A percentile compares a stretch with the other conserved stretches of the same genome.
phyloP scores from a whole-genome alignment of 2,888 invertebrate genomes.

The Drosophila birchii region DNA sequence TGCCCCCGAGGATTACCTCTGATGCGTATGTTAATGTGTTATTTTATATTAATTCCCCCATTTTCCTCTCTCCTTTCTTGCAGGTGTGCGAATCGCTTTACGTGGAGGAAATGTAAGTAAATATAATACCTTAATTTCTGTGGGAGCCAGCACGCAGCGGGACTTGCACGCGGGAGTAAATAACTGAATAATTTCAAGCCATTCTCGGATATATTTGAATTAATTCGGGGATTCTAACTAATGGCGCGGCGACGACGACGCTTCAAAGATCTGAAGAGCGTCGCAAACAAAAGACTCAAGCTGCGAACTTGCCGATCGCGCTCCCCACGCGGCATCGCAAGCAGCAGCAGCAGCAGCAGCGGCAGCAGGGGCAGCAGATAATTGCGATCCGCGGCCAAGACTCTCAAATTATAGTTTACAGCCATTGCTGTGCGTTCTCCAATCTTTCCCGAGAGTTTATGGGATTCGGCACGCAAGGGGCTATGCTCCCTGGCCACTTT shows the following conservation, averaged over 20 bases:
- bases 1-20: constrained; percentile 10
- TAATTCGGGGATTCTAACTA: constrained; percentile 33
- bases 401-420: constrained; percentile 51
- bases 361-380: constrained; percentile 46
- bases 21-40: constrained; percentile 24
- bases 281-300: constrained; percentile 59
- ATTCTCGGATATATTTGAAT: constrained; percentile 32
- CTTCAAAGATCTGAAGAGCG: not conserved
- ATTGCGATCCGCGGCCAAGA: constrained; percentile 60
- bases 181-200: constrained; percentile 31
- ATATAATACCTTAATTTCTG: constrained; percentile 59
- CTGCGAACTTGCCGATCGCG: constrained; percentile 62
- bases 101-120: constrained; percentile 62
- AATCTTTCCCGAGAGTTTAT: constrained; percentile 44
- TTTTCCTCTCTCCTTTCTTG: constrained; percentile 20
- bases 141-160: constrained; percentile 12
- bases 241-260: constrained; percentile 10
- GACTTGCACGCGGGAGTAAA: constrained; percentile 25
- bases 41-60: constrained; percentile 48
- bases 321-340: constrained; percentile 1
- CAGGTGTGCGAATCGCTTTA: constrained; percentile 46
- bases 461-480: constrained; percentile 64
- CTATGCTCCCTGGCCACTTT: constrained; percentile 18
- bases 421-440: constrained; percentile 22
- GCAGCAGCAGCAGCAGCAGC: constrained; percentile 15